These are phyloP conservation scores for Cloeon dipterum DNA, from an alignment of 2,888 invertebrate species.

Conservation along the genomic window DNA sequence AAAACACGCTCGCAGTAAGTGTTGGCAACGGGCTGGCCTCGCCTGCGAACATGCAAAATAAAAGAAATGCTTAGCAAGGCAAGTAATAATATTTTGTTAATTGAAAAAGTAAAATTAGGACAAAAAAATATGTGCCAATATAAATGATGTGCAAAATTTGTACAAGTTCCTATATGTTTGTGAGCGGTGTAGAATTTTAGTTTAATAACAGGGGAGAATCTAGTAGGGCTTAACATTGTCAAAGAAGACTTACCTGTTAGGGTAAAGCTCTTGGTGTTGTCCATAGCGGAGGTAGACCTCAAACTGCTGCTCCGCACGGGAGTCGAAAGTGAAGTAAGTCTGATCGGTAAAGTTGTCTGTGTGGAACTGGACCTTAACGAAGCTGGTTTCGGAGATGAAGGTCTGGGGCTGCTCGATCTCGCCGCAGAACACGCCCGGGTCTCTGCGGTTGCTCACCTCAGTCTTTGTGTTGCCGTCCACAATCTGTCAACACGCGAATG, in stretches of 20 bases:
- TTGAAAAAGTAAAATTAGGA: too few relatives aligned
- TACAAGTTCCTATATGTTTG: too few relatives aligned
- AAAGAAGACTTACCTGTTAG: constrained; percentile 40
- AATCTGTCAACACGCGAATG: constrained; percentile 33
- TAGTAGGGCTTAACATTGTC: too few relatives aligned
- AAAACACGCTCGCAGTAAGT: constrained; percentile 76
- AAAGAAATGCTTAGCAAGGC: too few relatives aligned
- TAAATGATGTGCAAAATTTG: too few relatives aligned
- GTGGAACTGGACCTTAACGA: constrained; percentile 76
- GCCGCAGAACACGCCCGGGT: constrained; percentile 78
- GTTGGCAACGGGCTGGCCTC: constrained; percentile 11
- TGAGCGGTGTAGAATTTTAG: too few relatives aligned
- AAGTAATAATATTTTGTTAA: too few relatives aligned
- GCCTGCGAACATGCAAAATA: too few relatives aligned
- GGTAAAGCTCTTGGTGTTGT: constrained; percentile 83
- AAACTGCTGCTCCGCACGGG: constrained; percentile 73
- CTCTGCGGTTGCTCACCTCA: constrained; percentile 66
- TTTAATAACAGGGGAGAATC: too few relatives aligned
- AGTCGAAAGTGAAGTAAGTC: constrained; percentile 67
- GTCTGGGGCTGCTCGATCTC: constrained; percentile 86
- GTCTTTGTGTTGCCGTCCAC: constrained; percentile 80
- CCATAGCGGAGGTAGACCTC: constrained; percentile 78
- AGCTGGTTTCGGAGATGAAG: constrained; percentile 84
- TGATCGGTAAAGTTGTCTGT: constrained; percentile 86
- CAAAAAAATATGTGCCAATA: too few relatives aligned